phyloP scores from a whole-genome alignment of 2,888 invertebrate genomes.

The Nudaria mundana region DNA sequence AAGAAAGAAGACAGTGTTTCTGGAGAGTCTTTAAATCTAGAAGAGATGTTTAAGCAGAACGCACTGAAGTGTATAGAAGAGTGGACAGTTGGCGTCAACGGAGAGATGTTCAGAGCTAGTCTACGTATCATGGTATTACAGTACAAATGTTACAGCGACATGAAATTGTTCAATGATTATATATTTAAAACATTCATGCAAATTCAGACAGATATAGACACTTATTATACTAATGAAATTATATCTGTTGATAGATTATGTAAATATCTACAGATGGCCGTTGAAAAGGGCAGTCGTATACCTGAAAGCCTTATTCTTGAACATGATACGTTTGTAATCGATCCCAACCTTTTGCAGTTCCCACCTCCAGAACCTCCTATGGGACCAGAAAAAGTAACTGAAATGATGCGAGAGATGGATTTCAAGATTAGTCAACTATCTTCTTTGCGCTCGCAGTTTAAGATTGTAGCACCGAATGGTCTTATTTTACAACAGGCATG shows the following conservation, averaged over 20 bases:
- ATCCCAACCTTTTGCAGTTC: conserved; percentile 67
- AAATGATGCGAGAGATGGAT: conserved; percentile 44
- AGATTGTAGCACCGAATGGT: conserved; percentile 67
- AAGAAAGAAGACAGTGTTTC: conserved; percentile 56
- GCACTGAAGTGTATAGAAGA: conserved; percentile 75
- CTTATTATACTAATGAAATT: conserved; percentile 67
- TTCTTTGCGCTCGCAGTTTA: conserved; percentile 56
- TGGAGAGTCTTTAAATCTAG: conserved; percentile 47
- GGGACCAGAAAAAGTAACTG: conserved; percentile 34
- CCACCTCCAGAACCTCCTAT: conserved; percentile 31
- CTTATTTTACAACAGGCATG: conserved; percentile 68
- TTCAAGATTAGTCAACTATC: conserved; percentile 64
- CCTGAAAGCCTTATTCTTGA: conserved; percentile 71
- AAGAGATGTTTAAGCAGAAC: conserved; percentile 62
- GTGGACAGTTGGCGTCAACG: conserved; percentile 80
- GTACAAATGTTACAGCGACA: conserved; percentile 60
- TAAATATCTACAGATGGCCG: conserved; percentile 73
- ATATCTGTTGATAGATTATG: conserved; percentile 74
- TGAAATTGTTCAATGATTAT: conserved; percentile 67
- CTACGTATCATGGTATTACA: conserved; percentile 63
- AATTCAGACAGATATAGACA: conserved; percentile 68
- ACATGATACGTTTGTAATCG: conserved; percentile 72
- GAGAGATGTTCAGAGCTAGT: conserved; percentile 77
- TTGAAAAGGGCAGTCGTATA: conserved; percentile 72
- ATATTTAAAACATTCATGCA: conserved; percentile 65